A percentile compares a stretch with the other conserved stretches of the same genome.
These are phyloP conservation scores for Siniperca undulata DNA, from an alignment of 2,797 vertebrate species.

Conservation along the genomic window DNA sequence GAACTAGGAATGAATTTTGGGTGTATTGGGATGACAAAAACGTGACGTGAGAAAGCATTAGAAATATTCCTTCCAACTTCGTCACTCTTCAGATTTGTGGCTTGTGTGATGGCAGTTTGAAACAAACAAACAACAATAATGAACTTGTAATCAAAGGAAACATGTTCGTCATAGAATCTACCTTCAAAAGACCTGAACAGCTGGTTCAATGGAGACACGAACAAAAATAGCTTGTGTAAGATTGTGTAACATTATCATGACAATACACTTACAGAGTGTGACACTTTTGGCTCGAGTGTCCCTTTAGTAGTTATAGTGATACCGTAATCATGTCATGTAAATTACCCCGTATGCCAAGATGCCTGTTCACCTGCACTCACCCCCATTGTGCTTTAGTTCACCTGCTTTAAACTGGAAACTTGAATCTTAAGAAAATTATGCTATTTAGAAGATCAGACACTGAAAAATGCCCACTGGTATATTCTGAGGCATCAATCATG, in stretches of 20 bases:
- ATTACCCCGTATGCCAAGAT: slow-evolving; percentile 40
- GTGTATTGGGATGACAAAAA: neutral
- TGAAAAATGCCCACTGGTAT: too few species aligned
- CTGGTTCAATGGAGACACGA: slow-evolving; percentile 25
- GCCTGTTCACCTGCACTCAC: slow-evolving; percentile 29
- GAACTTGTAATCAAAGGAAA: slow-evolving; percentile 11
- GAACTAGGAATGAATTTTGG: neutral
- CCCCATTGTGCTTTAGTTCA: slow-evolving; percentile 23
- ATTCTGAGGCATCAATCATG: neutral
- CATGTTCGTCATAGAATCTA: neutral
- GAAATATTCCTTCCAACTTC: slow-evolving; percentile 13
- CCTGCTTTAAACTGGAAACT: slow-evolving; percentile 26
- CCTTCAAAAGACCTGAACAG: slow-evolving; percentile 13
- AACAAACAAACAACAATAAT: neutral
- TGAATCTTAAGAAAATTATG: neutral
- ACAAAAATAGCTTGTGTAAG: slow-evolving; percentile 10
- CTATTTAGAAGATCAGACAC: too few species aligned
- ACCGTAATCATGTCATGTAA: slow-evolving; percentile 16
- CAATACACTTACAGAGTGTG: neutral
- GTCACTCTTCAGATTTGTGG: slow-evolving; percentile 29
- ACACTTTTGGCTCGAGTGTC: neutral
- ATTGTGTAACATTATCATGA: slow-evolving; percentile 2
- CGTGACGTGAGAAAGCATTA: neutral
- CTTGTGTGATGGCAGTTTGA: neutral
- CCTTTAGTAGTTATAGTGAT: neutral